Base-by-base conservation (phyloP, 2,797 vertebrate species). In the Cyprinella venusta region DNA sequence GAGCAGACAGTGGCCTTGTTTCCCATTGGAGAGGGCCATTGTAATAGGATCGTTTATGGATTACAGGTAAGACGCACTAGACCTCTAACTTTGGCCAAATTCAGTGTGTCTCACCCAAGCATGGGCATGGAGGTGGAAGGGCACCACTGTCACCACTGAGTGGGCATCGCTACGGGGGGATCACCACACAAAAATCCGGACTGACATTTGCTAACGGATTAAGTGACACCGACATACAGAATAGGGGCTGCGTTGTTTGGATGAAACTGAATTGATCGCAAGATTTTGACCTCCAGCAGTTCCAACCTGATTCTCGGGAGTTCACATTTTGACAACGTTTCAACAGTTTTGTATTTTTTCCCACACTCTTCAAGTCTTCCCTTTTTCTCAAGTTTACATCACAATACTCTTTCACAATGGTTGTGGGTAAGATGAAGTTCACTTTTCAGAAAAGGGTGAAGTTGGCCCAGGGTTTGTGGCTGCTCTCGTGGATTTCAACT, bases 341-440 rank as follows among this genome's bases (percentile, higher is more conserved):
- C 26, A 52, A 52, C 64, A 36, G 24, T 54, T 77, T 38, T 69
- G 38, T 38, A 26, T n/a, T 59, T 70, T 70, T 65, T 78, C 21
- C 24, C 24, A 91, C 91, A 89, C 89, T 88, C 91, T 91, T 91
- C 89, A 90, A 30, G 67, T 87, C 88, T 91, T 89, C 87, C 24
- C 45, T 56, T 89, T 91, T 56, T 91, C 82, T 83, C 87, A 88
- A 84, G 3, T 79, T 85, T 24, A 68, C 79, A 70, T 42, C 86
- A 12, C n/a, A 40, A 40, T 69, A 54, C 30, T 88, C 84, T 74
- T 90, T 90, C 89, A 90, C 77, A 91, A 96, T 96, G 95, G 94
- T 94, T 86, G 91, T 96, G 76, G 92, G 95, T 90, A 95, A 95
- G 93, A 94, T 96, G 91, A 95, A 95, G 90, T 95, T 96, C 85